Conservation (phyloP, 2,888 invertebrate species). For the Enchytraeus crypticus region DNA sequence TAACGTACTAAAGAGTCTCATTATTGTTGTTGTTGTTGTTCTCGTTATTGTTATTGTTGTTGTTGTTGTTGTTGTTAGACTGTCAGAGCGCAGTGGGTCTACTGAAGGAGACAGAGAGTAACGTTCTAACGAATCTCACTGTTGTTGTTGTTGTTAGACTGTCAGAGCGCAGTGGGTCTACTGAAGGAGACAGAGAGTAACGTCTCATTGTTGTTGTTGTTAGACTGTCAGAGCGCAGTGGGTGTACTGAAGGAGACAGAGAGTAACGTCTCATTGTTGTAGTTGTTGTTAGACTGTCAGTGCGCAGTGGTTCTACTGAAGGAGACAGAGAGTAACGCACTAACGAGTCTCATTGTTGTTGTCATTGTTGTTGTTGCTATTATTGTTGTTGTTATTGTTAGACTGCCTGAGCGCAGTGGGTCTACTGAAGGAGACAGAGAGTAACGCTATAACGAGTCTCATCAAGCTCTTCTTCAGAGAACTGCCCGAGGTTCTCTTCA, state of each 20-base stretch:
- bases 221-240: conserved; percentile 83
- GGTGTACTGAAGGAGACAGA: conserved; percentile 81
- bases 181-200: conserved; percentile 85
- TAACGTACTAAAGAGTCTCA: too few species aligned
- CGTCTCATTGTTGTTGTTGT: conserved; percentile 56
- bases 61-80: conserved; percentile 54
- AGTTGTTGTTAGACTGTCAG: conserved; percentile 62
- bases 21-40: too few species aligned
- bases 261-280: conserved; percentile 64
- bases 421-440: too few species aligned
- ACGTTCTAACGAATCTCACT: conserved; percentile 81
- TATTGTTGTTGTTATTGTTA: conserved; percentile 56
- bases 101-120: conserved; percentile 80
- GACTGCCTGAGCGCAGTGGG: conserved; percentile 85
- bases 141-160: conserved; percentile 55
- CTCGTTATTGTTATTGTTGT: too few species aligned
- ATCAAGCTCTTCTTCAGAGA: conserved; percentile 85
- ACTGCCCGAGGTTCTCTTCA: conserved; percentile 84
- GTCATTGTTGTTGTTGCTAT: too few species aligned
- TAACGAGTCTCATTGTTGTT: too few species aligned
- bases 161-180: conserved; percentile 79
- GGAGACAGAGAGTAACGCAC: conserved; percentile 85
- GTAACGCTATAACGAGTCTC: too few species aligned
- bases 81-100: conserved; percentile 81
- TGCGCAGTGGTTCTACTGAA: conserved; percentile 80